phyloP scores from a whole-genome alignment of 2,113 vertebrate genomes.

The Stigmatopora argus region DNA sequence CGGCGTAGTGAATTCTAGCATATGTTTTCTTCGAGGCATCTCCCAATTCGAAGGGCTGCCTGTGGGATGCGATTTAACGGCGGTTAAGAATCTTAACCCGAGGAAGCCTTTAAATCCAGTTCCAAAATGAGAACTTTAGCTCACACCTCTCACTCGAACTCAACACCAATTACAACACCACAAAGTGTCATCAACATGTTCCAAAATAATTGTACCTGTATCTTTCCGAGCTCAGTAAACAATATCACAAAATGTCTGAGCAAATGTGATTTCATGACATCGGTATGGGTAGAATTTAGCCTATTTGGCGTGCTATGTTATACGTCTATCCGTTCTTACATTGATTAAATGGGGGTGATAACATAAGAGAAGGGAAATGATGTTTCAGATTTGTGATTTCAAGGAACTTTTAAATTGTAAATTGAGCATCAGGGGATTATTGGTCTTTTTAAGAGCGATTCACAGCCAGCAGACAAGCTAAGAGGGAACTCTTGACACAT shows the following conservation, averaged over 20 bases:
- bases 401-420: background rate
- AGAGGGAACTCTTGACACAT: background rate
- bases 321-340: background rate
- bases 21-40: slow-evolving; percentile 67
- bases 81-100: slow-evolving; percentile 84
- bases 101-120: slow-evolving; percentile 77
- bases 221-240: background rate
- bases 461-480: background rate
- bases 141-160: background rate
- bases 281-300: background rate
- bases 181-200: background rate
- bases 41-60: slow-evolving; percentile 54
- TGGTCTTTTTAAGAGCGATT: slow-evolving; percentile 14
- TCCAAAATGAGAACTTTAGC: slow-evolving; percentile 65
- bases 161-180: background rate
- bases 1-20: background rate
- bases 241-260: too few relatives aligned
- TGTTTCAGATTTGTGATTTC: too few relatives aligned
- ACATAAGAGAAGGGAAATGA: background rate
- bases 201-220: background rate
- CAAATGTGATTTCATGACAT: background rate
- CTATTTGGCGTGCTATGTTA: background rate
- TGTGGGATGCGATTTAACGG: slow-evolving; percentile 75
- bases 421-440: background rate
- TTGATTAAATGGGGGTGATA: background rate